phyloP scores from a whole-genome alignment of 2,113 vertebrate genomes.

The western clawed frog (Xenopus tropicalis) region UCB_Xtro_10.0 CM004444.2:25424501-25425000 shows the following conservation, averaged over 20 bases:
- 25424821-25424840: slow-evolving; percentile 41
- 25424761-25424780: slow-evolving; percentile 1
- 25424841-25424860: slow-evolving; percentile 26
- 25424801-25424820: slow-evolving; percentile 10
- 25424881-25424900: slow-evolving; percentile 18
- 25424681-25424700: no score
- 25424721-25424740: no score
- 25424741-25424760: neutral
- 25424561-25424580: no score
- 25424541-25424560: no score
- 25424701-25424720: no score
- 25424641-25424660: no score
- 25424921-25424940: slow-evolving; percentile 26
- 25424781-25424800: slow-evolving; percentile 26
- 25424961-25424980: slow-evolving; percentile 11
- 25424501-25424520: no score
- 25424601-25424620: no score
- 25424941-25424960: slow-evolving; percentile 14
- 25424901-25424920: slow-evolving; percentile 35
- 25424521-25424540: no score
- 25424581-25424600: no score
- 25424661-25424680: no score
- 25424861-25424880: slow-evolving; percentile 31
- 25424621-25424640: no score
- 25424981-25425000: neutral